Percentiles rank a stretch among this genome's conserved stretches.
phyloP scores from a whole-genome alignment of 2,888 invertebrate genomes.

The Epistrophella euchroma region DNA sequence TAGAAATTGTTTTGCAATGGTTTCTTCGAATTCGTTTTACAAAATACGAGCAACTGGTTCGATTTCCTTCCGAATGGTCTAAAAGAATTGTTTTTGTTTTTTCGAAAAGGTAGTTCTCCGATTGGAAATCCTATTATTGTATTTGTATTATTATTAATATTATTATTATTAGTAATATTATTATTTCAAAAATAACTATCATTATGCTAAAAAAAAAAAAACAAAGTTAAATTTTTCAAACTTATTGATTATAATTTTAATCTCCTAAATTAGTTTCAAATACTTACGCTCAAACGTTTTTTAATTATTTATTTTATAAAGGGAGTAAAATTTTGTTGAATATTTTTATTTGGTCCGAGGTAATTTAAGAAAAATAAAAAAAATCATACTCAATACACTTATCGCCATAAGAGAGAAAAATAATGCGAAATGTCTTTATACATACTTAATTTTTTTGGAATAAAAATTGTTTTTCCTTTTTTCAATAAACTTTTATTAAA shows the following conservation, averaged over 20 bases:
- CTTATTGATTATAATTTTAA: neutral
- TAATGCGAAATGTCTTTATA: neutral
- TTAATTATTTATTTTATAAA: neutral
- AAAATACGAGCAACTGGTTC: too few species aligned
- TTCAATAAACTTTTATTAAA: neutral
- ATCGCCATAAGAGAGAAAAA: slow-evolving; percentile 33
- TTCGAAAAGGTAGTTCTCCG: neutral
- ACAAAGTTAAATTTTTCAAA: neutral
- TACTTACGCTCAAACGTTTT: neutral
- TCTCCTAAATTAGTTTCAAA: neutral
- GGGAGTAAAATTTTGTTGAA: slow-evolving; percentile 53
- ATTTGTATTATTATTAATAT: neutral
- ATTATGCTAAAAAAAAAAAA: neutral
- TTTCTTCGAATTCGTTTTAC: too few species aligned
- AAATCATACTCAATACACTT: slow-evolving; percentile 35
- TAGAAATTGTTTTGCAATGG: too few species aligned
- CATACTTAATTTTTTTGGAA: slow-evolving; percentile 15
- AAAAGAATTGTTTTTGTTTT: too few species aligned
- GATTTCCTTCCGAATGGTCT: neutral
- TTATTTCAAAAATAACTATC: neutral
- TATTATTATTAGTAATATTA: neutral
- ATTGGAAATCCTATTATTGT: neutral
- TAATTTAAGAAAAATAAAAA: neutral
- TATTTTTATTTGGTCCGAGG: slow-evolving; percentile 7
- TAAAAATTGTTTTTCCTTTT: slow-evolving; percentile 8